Evolutionary conservation across 2,888 invertebrate species (phyloP).

Genomic region (Dichetophora obliterata): DNA sequence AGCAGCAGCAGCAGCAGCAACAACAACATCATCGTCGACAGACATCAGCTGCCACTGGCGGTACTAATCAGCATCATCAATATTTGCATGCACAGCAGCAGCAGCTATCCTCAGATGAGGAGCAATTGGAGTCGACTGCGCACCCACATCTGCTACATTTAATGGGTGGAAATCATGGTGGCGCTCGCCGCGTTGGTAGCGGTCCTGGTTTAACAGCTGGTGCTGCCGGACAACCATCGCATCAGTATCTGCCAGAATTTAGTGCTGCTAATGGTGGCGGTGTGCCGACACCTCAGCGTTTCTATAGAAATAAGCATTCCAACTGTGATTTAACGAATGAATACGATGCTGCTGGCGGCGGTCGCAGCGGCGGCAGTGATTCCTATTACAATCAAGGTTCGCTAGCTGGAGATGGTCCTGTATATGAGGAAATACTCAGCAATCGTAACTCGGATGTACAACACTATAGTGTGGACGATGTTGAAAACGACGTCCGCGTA

Average conservation of each 20-base stretch:
- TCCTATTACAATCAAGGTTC: constrained; percentile 65
- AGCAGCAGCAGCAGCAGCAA: constrained; percentile 55
- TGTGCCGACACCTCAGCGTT: constrained; percentile 55
- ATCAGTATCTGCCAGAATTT: constrained; percentile 48
- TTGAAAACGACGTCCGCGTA: constrained; percentile 57
- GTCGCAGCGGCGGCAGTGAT: constrained; percentile 55
- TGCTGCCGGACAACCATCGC: constrained; percentile 56
- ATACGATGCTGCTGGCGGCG: constrained; percentile 41
- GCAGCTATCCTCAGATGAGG: constrained; percentile 65
- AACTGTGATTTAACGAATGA: constrained; percentile 62
- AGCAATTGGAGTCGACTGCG: constrained; percentile 59
- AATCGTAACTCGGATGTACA: constrained; percentile 66
- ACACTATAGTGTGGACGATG: constrained; percentile 63
- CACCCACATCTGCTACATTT: constrained; percentile 63
- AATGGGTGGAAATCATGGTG: constrained; percentile 42
- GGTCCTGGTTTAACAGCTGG: constrained; percentile 41
- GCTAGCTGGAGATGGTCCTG: constrained; percentile 61
- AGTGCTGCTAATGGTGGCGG: constrained; percentile 43
- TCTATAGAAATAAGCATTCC: constrained; percentile 68
- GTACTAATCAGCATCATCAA: constrained; percentile 50
- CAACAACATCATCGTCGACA: constrained; percentile 49
- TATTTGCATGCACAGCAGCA: constrained; percentile 56
- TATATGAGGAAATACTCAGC: constrained; percentile 68
- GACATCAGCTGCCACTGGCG: constrained; percentile 45
- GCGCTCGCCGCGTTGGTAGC: constrained; percentile 55